Evolutionary conservation across 2,888 invertebrate species (phyloP), one percentile per base, ranked within the genome.

Genomic region (Cryptocephalus primarius): DNA sequence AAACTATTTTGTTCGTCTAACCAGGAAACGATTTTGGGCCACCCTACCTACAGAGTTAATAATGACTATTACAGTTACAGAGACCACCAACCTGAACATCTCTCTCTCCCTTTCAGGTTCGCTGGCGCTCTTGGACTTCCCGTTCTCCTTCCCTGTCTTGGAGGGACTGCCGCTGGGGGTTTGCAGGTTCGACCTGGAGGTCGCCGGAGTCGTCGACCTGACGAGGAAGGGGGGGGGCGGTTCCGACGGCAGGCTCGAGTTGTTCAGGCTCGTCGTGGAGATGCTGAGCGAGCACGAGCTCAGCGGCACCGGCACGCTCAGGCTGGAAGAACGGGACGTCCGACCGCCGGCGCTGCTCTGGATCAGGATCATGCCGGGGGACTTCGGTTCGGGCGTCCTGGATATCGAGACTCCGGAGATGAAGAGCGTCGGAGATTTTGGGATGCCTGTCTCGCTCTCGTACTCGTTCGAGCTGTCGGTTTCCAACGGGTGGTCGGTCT

Each of bases 341-440:
- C 44, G 39, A 31, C 73, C 61, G n/a, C 72, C 73, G 22, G 6
- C 22, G 22, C 22, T 6, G 40, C 62, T 59, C 33, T 67, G 63
- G 33, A 65, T 65, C 33, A 70, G 54, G 41, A 60, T 63, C 51
- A 68, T 60, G 32, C 68, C 69, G 13, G 72, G 69, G 22, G 68
- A 68, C 57, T 73, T 71, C 32, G 74, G 73, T 62, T 75, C 75
- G 9, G 75, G 72, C 8, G 75, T 75, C 22, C 76, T 65, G 34
- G 73, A 75, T 53, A 76, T 76, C n/a, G 75, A 75, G 9, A 76
- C 75, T 22, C 76, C 76, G 22, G 75, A 75, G 49, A 76, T 76
- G 58, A 74, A 76, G n/a, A 76, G 61, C 1, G 76, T 76, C 9
- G 76, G 75, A 3, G 75, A 75, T 57, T 74, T 74, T 9, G 75